phyloP scores from a whole-genome alignment of 1,140 invertebrate species.

The Geopemphigus sp. region DNA sequence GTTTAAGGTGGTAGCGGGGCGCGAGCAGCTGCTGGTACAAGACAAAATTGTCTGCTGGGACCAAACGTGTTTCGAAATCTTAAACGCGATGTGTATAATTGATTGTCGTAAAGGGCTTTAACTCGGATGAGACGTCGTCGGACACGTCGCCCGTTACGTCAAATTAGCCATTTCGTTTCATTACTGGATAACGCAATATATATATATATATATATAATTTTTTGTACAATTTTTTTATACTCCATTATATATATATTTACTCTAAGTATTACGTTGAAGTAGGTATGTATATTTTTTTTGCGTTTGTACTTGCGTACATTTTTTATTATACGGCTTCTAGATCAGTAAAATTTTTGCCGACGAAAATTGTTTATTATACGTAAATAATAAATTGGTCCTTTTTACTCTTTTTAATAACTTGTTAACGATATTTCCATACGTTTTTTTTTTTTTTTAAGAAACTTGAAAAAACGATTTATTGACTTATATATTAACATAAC shows the following conservation, averaged over 20 bases:
- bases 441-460: background rate
- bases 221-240: too few relatives aligned
- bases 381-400: background rate
- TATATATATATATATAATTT: background rate
- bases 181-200: background rate
- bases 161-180: constrained; percentile 16
- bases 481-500: constrained; percentile 9
- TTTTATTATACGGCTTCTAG: background rate
- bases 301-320: background rate
- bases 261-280: too few relatives aligned
- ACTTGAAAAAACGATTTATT: background rate
- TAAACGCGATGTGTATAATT: background rate
- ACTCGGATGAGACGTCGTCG: too few relatives aligned
- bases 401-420: constrained; percentile 5
- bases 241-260: too few relatives aligned
- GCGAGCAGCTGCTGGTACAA: background rate
- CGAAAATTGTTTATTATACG: background rate
- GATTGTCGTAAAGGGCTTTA: too few relatives aligned
- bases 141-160: too few relatives aligned
- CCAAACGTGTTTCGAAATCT: constrained; percentile 32
- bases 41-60: background rate
- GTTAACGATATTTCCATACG: background rate
- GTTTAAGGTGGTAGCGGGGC: background rate
- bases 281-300: background rate
- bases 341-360: background rate